Base-by-base conservation (phyloP, 2,113 vertebrate genomes). In the Orycteropus afer region DNA sequence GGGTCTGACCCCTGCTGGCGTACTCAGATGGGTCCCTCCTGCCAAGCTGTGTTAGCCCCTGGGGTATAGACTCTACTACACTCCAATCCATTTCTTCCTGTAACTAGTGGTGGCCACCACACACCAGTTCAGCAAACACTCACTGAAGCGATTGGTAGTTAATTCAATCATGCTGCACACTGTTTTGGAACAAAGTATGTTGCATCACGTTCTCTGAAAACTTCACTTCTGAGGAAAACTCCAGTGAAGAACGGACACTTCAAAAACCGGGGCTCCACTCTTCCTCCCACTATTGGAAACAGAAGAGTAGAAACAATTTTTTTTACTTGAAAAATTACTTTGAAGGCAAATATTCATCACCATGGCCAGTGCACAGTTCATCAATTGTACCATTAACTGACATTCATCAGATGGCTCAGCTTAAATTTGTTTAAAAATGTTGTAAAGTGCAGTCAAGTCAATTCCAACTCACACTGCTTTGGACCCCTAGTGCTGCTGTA, bases 11-110 rank as follows among this genome's bases (percentile, higher is more conserved):
- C n/a, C n/a, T n/a, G n/a, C n/a, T n/a, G n/a, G n/a, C n/a, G n/a
- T n/a, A n/a, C n/a, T n/a, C n/a, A n/a, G n/a, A 34, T 1, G 0
- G 12, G n/a, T 2, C 77, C 22, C 9, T 74, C 80, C 15, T 4
- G 18, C 61, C 1, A 15, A 27, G 27, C 0, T 55, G 22, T 4
- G 17, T 53, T 53, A 7, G 27, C 11, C n/a, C 22, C 23, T 29
- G 34, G 20, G 13, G 63, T 7, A 0, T 3, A 42, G 86, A 15
- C n/a, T 2, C 7, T 3, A 8, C 12, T 74, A 53, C 67, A 9
- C n/a, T 47, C 53, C 34, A 37, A 59, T 34, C 51, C 3, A 7
- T 53, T 37, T 7, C 47, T 55, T n/a, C 42, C 18, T 0, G 20
- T 27, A 61, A n/a, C 29, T 18, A 18, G 53, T 22, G 63, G 74